These are phyloP conservation scores for Spea hammondii DNA, from an alignment of 2,797 vertebrate species.

Conservation along the genomic window DNA sequence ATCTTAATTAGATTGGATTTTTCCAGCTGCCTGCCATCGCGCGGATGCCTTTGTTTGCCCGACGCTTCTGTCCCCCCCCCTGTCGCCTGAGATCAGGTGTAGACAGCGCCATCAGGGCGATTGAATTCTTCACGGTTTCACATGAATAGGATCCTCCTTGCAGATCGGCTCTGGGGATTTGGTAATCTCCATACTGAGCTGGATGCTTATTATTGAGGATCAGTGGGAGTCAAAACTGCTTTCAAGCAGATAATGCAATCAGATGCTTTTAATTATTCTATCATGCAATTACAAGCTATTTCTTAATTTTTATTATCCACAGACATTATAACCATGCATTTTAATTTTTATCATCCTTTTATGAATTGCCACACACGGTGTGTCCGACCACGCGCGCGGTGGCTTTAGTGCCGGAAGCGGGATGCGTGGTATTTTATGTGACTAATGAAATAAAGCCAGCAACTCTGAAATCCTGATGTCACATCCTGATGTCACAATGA, in stretches of 20 bases:
- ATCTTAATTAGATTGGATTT: conserved; percentile 23
- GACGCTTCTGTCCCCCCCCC: background rate
- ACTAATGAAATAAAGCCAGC: too few species aligned
- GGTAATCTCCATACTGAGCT: conserved; percentile 26
- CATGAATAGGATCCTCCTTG: conserved; percentile 42
- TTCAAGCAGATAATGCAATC: conserved; percentile 6
- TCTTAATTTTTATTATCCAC: conserved; percentile 1
- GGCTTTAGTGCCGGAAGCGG: too few species aligned
- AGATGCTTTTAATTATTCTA: conserved; percentile 19
- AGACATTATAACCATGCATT: background rate
- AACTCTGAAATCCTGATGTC: too few species aligned
- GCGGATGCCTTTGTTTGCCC: conserved; percentile 8
- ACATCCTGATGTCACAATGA: too few species aligned
- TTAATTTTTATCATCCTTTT: too few species aligned
- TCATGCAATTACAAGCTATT: conserved; percentile 6
- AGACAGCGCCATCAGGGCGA: conserved; percentile 32
- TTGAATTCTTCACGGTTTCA: conserved; percentile 47
- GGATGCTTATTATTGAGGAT: conserved; percentile 25
- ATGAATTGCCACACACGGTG: too few species aligned
- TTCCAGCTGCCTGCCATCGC: conserved; percentile 28
- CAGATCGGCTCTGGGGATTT: conserved; percentile 28
- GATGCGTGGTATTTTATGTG: too few species aligned
- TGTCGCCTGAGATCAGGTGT: conserved; percentile 40
- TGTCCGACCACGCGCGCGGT: too few species aligned
- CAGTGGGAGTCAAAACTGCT: background rate